Evolutionary conservation across 2,113 vertebrate genomes (phyloP).

Genomic region (Gracilinanus agilis): DNA sequence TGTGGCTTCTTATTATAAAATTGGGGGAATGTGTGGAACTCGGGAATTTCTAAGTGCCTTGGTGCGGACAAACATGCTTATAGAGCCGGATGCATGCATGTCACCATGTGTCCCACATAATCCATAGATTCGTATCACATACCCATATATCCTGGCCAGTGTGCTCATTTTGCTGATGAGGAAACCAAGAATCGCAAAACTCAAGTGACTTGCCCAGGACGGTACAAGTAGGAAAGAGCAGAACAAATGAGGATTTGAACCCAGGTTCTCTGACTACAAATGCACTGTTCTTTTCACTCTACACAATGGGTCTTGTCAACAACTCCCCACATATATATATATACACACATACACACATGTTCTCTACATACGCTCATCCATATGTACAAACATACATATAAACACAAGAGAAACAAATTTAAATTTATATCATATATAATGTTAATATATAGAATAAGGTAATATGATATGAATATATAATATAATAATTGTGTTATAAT

Average conservation of each 20-base stretch:
- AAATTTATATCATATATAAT: too few relatives aligned
- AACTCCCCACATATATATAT: too few relatives aligned
- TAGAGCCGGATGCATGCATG: background rate
- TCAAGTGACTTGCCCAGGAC: background rate
- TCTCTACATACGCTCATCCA: too few relatives aligned
- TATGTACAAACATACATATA: background rate
- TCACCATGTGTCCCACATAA: background rate
- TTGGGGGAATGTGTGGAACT: background rate
- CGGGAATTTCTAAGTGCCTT: background rate
- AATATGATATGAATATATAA: too few relatives aligned
- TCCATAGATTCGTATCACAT: background rate
- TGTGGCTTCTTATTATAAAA: background rate
- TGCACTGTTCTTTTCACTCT: background rate
- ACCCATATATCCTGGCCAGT: background rate
- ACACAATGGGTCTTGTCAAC: background rate
- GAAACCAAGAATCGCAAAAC: background rate
- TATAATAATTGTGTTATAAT: too few relatives aligned
- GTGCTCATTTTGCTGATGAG: background rate
- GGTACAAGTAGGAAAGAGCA: background rate
- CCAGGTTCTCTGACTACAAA: too few relatives aligned
- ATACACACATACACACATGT: background rate
- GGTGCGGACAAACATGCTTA: background rate
- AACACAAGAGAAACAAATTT: background rate
- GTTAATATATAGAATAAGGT: too few relatives aligned
- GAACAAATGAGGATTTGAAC: too few relatives aligned